A percentile compares a stretch with the other conserved stretches of the same genome.
These are phyloP conservation scores for Mastigias papua DNA, from an alignment of 30 jellyfish, hydroid and myxozoan genomes.

Conservation along the genomic window DNA sequence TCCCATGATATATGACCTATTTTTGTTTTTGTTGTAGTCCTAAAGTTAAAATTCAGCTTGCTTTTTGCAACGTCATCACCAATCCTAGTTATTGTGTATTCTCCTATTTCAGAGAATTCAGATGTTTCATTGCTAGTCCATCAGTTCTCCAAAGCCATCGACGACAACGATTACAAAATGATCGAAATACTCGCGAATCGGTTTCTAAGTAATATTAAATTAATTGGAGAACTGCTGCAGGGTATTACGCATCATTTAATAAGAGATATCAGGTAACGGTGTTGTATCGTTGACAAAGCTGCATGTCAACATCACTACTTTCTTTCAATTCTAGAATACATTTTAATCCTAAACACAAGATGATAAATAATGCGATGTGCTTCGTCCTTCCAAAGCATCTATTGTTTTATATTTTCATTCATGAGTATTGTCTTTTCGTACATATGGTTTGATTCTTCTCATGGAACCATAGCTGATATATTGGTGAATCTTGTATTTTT, in stretches of 20 bases:
- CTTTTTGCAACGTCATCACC: no score
- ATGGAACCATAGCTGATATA: no score
- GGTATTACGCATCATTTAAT: constrained; percentile 6
- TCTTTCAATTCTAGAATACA: background rate
- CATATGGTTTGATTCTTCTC: no score
- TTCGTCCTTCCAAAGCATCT: no score
- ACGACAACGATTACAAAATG: constrained; percentile 40
- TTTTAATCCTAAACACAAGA: no score
- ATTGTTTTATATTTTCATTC: no score
- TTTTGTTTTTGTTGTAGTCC: no score
- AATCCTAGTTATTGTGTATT: background rate
- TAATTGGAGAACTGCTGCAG: constrained; percentile 51
- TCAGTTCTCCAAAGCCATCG: constrained; percentile 40
- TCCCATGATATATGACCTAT: no score
- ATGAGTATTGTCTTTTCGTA: no score
- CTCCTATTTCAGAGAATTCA: background rate
- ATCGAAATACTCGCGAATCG: constrained; percentile 60
- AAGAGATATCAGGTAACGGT: background rate
- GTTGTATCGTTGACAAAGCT: background rate
- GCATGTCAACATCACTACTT: background rate
- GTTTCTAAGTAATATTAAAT: constrained; percentile 30
- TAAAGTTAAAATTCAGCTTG: no score
- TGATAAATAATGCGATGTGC: no score
- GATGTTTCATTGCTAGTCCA: background rate
- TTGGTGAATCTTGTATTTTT: no score